Conservation (phyloP, 2,113 vertebrate species). For the Leptobrachium ailaonicum region DNA sequence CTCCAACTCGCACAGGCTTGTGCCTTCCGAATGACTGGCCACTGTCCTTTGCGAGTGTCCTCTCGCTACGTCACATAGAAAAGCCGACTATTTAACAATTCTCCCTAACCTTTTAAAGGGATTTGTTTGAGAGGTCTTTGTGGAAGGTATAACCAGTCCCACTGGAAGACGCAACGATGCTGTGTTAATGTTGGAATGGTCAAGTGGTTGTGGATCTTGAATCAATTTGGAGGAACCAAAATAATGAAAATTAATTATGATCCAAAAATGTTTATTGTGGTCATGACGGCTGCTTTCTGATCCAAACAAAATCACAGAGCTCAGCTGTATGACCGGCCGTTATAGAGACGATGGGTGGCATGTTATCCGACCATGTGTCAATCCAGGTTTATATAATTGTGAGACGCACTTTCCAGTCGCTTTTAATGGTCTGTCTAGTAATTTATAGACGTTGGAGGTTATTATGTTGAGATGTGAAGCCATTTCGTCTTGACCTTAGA, state of each 20-base stretch:
- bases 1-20: neutral
- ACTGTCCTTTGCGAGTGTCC: neutral
- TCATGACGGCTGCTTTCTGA: neutral
- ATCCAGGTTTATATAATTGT: neutral
- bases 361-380: neutral
- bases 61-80: neutral
- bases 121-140: neutral
- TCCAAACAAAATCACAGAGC: neutral
- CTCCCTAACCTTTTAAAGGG: neutral
- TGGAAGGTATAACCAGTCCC: neutral
- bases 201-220: neutral
- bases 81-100: neutral
- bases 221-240: neutral
- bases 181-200: neutral
- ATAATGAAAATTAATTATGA: neutral
- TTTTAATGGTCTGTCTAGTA: neutral
- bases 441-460: neutral
- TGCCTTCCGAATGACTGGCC: neutral
- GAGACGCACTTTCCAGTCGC: neutral
- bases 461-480: neutral
- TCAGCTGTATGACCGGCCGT: neutral
- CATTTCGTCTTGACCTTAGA: conserved; percentile 17
- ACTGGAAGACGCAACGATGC: neutral
- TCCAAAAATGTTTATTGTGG: neutral
- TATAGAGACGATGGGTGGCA: neutral